Base-by-base conservation (phyloP, 2,797 vertebrate genomes). In the Acipenser transmontanus region DNA sequence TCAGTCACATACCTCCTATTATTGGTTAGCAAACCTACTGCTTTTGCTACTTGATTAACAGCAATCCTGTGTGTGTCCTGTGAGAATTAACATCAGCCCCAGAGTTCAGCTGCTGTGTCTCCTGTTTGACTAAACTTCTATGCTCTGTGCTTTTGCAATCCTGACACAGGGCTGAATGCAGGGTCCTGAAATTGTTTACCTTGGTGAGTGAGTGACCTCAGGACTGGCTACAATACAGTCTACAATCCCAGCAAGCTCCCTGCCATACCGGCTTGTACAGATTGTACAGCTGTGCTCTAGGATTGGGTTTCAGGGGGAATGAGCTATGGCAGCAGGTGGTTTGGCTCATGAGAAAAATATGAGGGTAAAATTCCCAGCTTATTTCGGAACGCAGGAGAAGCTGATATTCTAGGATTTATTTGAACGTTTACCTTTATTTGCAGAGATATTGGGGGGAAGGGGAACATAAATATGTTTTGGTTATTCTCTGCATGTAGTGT, bases 311-410 rank as follows among this genome's bases (percentile, higher is more conserved):
- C 93, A 82, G 70, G 76, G 76, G 74, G 72, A 68, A 72, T 92
- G 92, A 94, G 89, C 86, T 88, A 92, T 85, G 88, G 86, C 81
- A 89, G 84, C 93, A 94, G 93, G 91, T 94, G 93, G 83, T 64
- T 66, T 69, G 74, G 69, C 72, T 76, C 69, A 70, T 59, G 4
- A 34, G 79, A 73, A 76, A 20, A 71, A 71, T 70, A 84, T 34
- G 86, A 81, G 81, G 78, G 77, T 81, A 87, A 79, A 74, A 81
- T 80, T 79, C 73, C 65, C 66, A 70, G 73, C 75, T 70, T 67
- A 71, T 17, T 61, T 69, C 65, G 71, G 67, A 75, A 62, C 65
- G 57, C 51, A 59, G 59, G 54, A 69, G 71, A 34, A 34, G n/a
- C 64, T 47, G 65, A 50, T 65, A 63, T 9, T 54, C 14, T 7